Evolutionary conservation across 1,140 invertebrate species (phyloP), one percentile per base, ranked within the genome.

Genomic region (Brachionus paranguensis): DNA sequence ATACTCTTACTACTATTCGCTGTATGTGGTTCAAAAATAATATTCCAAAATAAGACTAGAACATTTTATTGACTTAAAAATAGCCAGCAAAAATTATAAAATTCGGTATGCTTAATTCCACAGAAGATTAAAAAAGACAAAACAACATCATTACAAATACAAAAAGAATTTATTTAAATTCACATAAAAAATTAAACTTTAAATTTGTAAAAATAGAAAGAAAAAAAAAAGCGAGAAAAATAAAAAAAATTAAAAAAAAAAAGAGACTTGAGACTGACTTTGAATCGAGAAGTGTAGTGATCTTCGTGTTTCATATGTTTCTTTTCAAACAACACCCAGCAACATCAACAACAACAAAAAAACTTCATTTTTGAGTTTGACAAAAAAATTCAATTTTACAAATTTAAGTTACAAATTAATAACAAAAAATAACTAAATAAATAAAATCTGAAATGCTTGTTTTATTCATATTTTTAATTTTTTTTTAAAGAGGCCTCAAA

Each of bases 171-270:
- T 41, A 72, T 72, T 37, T 43, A 72, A 72, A 72, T 72, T 72
- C 68, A 72, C 68, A 72, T 72, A 72, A 72, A 72, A 72, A 72
- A 72, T 72, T 72, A 72, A 72, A 72, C 68, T 72, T 72, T 72
- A 20, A 53, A 53, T 70, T 70, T 70, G 27, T 70, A 14, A 37
- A 33, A 70, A 70, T 37, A 37, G n/a, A 29, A 70, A 70, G 27
- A n/a, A n/a, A n/a, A 24, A 37, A 70, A 70, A 37, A 70, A 33
- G 27, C 33, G 11, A 70, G 37, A 70, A 33, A 14, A 1, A 33
- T 2, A 70, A 72, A 7, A 72, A 43, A 10, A n/a, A 0, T 4
- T 47, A 12, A 72, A 72, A 43, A 72, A 72, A 43, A 68, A 6
- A 68, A 41, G n/a, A 68, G 33, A 43, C 33, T 41, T 43, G 2